phyloP scores from a whole-genome alignment of 2,113 vertebrate species.

The Pygoscelis adeliae region DNA sequence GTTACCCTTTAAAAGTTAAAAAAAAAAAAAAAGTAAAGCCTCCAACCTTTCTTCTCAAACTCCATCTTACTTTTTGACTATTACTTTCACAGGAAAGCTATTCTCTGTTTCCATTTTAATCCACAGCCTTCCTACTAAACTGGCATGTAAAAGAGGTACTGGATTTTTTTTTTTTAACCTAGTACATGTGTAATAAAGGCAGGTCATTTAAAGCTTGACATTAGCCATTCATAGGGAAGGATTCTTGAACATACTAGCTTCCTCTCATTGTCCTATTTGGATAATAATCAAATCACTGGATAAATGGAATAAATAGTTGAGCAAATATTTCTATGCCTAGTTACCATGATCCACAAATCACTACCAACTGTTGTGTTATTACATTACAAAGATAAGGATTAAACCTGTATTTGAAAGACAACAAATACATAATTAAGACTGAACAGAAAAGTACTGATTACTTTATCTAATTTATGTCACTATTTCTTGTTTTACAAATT shows the following conservation, averaged over 20 bases:
- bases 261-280: not conserved
- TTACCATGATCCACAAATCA: not conserved
- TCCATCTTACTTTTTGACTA: not conserved
- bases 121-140: not conserved
- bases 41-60: not conserved
- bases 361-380: not conserved
- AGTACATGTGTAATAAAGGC: not conserved
- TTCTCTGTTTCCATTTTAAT: not conserved
- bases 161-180: not conserved
- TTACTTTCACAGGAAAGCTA: not conserved
- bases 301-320: not conserved
- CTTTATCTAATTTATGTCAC: not conserved
- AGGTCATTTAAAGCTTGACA: not conserved
- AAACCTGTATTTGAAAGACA: not conserved
- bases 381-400: not conserved
- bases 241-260: not conserved
- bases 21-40: not conserved
- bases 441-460: not conserved
- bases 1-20: not conserved
- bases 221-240: not conserved
- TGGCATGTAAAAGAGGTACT: not conserved
- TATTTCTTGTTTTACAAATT: slow-evolving; percentile 8
- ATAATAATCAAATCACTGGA: not conserved
- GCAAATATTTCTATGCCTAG: not conserved
- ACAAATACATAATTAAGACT: not conserved